Percentiles rank a stretch among this genome's conserved stretches.
Evolutionary conservation across 2,888 invertebrate genomes (phyloP).

Genomic region (Drosophila diplacantha): DNA sequence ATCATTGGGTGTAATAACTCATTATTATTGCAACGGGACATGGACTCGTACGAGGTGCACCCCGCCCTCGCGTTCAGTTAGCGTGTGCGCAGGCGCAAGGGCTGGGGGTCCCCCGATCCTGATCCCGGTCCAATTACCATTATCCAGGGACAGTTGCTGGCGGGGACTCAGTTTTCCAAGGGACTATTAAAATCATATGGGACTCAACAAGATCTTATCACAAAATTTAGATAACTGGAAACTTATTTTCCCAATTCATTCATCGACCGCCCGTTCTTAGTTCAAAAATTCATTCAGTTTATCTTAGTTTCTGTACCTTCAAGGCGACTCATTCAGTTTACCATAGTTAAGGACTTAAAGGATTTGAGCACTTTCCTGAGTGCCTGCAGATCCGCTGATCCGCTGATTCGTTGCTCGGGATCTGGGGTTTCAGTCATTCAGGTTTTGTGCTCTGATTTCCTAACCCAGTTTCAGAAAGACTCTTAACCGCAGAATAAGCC

Average conservation of each 20-base stretch:
- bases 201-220: background rate
- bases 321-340: background rate
- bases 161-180: background rate
- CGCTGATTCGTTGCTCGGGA: conserved; percentile 7
- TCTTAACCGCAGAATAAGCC: conserved; percentile 26
- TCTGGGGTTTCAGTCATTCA: background rate
- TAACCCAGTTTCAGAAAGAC: conserved; percentile 5
- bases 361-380: conserved; percentile 18
- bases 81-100: conserved; percentile 36
- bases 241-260: background rate
- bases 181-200: background rate
- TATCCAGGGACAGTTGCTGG: conserved; percentile 11
- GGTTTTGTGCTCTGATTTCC: conserved; percentile 38
- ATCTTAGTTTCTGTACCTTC: background rate
- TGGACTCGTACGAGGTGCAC: background rate
- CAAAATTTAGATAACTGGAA: too few relatives aligned
- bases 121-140: conserved; percentile 13
- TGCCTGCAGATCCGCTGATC: conserved; percentile 16
- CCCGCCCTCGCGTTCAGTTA: conserved; percentile 12
- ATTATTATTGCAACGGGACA: conserved; percentile 43
- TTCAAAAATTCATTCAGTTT: conserved; percentile 2
- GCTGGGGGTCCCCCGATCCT: background rate
- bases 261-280: background rate
- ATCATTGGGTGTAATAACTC: conserved; percentile 66
- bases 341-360: conserved; percentile 10